These are phyloP conservation scores for Lithophane socia DNA, from an alignment of 2,888 invertebrate species.

Conservation along the genomic window DNA sequence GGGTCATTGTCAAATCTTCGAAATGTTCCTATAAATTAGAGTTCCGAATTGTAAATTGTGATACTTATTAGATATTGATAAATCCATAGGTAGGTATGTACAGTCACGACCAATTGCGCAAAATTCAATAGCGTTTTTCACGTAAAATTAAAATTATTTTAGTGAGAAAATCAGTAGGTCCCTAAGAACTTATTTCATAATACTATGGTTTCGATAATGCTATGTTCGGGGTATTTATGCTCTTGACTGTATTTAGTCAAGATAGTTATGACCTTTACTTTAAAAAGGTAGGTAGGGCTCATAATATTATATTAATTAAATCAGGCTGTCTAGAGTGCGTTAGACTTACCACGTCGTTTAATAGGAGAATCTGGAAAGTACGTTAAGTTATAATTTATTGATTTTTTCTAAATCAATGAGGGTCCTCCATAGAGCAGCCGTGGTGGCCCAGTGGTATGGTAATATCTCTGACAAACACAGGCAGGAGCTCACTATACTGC, in stretches of 20 bases:
- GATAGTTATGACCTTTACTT: background rate
- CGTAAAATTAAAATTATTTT: background rate
- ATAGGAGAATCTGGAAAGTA: slow-evolving; percentile 40
- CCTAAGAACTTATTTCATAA: background rate
- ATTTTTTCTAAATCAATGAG: background rate
- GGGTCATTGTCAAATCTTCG: slow-evolving; percentile 34
- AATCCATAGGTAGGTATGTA: background rate
- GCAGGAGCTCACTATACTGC: background rate
- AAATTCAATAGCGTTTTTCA: background rate
- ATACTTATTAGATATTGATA: background rate
- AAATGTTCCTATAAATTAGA: slow-evolving; percentile 42
- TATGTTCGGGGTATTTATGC: background rate
- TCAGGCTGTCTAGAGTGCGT: background rate
- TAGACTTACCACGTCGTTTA: slow-evolving; percentile 37
- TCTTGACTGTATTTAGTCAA: background rate
- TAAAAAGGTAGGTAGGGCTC: background rate
- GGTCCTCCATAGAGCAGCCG: background rate
- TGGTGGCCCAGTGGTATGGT: background rate
- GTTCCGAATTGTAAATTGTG: background rate
- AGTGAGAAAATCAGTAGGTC: background rate
- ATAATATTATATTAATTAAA: background rate
- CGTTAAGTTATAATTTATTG: background rate
- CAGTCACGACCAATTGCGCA: background rate
- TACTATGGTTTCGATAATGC: background rate
- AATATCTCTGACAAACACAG: background rate